phyloP scores from a whole-genome alignment of 2,888 invertebrate species.

The Drosophila macrospina region DNA sequence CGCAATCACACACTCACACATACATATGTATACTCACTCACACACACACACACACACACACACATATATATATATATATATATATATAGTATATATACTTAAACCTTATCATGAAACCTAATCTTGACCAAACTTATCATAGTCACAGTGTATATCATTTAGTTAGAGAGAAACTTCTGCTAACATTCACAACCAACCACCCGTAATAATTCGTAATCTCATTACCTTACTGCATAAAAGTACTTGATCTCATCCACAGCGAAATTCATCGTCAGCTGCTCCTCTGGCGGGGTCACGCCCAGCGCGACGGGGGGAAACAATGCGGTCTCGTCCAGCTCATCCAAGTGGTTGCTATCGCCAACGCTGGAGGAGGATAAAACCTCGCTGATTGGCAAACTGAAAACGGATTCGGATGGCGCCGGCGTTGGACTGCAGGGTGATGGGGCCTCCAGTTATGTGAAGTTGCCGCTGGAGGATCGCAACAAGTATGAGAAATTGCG shows the following conservation, averaged over 20 bases:
- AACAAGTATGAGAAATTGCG: constrained; percentile 92
- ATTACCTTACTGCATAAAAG: constrained; percentile 85
- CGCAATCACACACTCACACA: constrained; percentile 18
- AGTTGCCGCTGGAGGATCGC: constrained; percentile 89
- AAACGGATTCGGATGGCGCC: constrained; percentile 79
- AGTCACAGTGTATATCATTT: constrained; percentile 25
- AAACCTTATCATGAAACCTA: constrained; percentile 12
- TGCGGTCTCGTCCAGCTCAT: constrained; percentile 82
- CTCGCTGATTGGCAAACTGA: constrained; percentile 82
- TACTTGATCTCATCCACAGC: constrained; percentile 83
- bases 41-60: background rate
- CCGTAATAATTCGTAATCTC: constrained; percentile 62
- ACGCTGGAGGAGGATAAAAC: constrained; percentile 85
- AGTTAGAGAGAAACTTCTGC: constrained; percentile 47
- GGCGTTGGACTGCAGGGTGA: constrained; percentile 46
- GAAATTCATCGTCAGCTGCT: constrained; percentile 68
- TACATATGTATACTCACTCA: constrained; percentile 17
- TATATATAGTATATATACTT: background rate
- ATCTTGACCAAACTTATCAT: constrained; percentile 11
- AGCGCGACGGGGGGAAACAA: constrained; percentile 31
- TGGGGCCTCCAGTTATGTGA: constrained; percentile 86
- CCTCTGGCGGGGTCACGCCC: constrained; percentile 61
- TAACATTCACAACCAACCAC: constrained; percentile 29
- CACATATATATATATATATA: background rate
- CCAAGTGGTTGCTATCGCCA: constrained; percentile 85